Conservation (phyloP, 2,888 invertebrate genomes). For the Pedicia rivosa region DNA sequence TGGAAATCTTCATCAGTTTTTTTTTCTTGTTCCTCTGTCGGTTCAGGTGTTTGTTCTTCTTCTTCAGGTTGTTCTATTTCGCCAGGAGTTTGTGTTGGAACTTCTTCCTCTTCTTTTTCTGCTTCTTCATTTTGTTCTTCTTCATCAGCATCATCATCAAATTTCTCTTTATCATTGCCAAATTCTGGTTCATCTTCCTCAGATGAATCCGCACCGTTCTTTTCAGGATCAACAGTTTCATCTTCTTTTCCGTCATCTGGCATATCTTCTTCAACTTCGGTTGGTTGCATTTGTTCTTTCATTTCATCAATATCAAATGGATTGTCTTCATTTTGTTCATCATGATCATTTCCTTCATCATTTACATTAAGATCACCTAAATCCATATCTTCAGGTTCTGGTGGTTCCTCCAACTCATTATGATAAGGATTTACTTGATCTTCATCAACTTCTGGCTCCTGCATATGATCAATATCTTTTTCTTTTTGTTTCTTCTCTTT, state of each 20-base stretch:
- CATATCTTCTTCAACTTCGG: slow-evolving; percentile 22
- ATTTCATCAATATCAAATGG: slow-evolving; percentile 73
- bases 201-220: slow-evolving; percentile 34
- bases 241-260: slow-evolving; percentile 20
- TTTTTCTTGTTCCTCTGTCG: slow-evolving; percentile 23
- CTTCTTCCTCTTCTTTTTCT: slow-evolving; percentile 22
- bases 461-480: slow-evolving; percentile 66
- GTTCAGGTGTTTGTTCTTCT: slow-evolving; percentile 30
- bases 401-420: slow-evolving; percentile 57
- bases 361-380: slow-evolving; percentile 74
- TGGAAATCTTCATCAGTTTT: slow-evolving; percentile 21
- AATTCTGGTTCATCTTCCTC: slow-evolving; percentile 36
- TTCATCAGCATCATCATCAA: slow-evolving; percentile 34
- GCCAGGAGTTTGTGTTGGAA: neutral
- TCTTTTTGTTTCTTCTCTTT: slow-evolving; percentile 32
- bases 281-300: slow-evolving; percentile 38
- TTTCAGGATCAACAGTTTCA: slow-evolving; percentile 33
- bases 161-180: slow-evolving; percentile 32
- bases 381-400: slow-evolving; percentile 75
- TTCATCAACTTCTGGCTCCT: slow-evolving; percentile 64
- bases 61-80: slow-evolving; percentile 36
- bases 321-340: slow-evolving; percentile 47
- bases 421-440: slow-evolving; percentile 69
- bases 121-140: slow-evolving; percentile 38
- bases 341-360: slow-evolving; percentile 42